Conservation (phyloP, 2,888 invertebrate species). For the Cephus rjabovi region DNA sequence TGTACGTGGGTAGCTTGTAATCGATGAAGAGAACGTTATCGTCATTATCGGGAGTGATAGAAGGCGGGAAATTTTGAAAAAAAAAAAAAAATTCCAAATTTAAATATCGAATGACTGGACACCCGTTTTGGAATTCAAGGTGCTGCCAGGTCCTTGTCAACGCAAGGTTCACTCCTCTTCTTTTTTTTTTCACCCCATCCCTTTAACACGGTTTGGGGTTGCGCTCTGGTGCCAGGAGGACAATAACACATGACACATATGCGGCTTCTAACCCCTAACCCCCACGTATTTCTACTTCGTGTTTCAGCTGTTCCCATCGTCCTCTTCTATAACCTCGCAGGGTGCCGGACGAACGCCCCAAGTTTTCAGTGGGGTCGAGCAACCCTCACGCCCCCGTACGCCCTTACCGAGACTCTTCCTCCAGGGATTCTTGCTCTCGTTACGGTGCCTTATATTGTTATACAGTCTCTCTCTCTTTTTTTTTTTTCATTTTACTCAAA, state of each 20-base stretch:
- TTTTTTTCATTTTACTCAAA: not conserved
- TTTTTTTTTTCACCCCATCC: conserved; percentile 4
- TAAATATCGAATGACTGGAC: not conserved
- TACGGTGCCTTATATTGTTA: conserved; percentile 1
- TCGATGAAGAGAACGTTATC: not conserved
- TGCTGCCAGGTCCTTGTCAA: conserved; percentile 9
- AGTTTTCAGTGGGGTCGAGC: not conserved
- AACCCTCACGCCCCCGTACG: not conserved
- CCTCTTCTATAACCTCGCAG: not conserved
- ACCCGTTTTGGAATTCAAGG: not conserved
- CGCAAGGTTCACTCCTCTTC: conserved; percentile 15
- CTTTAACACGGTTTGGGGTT: conserved; percentile 11
- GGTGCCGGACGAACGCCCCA: not conserved
- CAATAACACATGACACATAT: conserved; percentile 26
- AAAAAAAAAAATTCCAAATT: not conserved
- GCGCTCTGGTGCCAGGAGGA: conserved; percentile 22
- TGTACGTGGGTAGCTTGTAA: not conserved
- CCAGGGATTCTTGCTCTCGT: conserved; percentile 5
- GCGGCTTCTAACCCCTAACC: conserved; percentile 22
- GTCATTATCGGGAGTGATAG: not conserved
- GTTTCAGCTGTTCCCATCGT: conserved; percentile 6
- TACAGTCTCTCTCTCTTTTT: not conserved
- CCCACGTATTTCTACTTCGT: conserved; percentile 13
- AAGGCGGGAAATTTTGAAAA: not conserved
- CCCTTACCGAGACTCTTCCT: conserved; percentile 2